Base-by-base conservation (phyloP, 2,113 vertebrate species). In the Scytalopus superciliaris region DNA sequence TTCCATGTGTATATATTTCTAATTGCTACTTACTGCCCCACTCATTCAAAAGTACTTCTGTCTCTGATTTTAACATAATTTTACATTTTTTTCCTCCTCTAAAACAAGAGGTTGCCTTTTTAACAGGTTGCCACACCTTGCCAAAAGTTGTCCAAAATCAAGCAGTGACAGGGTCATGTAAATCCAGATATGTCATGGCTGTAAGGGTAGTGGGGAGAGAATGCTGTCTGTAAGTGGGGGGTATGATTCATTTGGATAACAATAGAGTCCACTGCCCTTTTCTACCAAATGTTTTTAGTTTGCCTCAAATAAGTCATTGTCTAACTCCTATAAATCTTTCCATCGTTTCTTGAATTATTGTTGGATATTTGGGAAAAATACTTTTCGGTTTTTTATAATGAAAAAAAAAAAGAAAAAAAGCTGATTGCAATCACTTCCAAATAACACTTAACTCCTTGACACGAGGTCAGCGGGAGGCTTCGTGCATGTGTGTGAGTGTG, bases 371-470 rank as follows among this genome's bases (percentile, higher is more conserved):
- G 93, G 69, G 75, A 93, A 80, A 94, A 19, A 49, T 60, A 37
- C 57, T 79, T 89, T 94, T 14, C 4, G 49, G 62, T n/a, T 19
- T 85, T 90, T 94, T 75, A 82, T 77, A 81, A 83, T 69, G 39
- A 1, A 35, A 57, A 57, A 68, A 60, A 16, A 10, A 19, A 64
- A 14, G 13, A 44, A 87, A 72, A 63, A 76, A 55, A 24, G 5
- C 80, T 79, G 94, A 87, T 92, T 95, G 42, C 83, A 44, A 94
- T 97, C 74, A 68, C 73, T 97, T 89, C 94, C 87, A 97, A 94
- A 92, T 92, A 97, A 89, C 79, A 97, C 92, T 97, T 97, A 97
- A 97, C 89, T 97, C 94, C 89, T 97, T 97, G 96, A 96, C 94
- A 94, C 44, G 21, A 91, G 96, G 93, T 97, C 94, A 97, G 85